Percentiles rank a stretch among this genome's conserved stretches.
Evolutionary conservation across 2,888 invertebrate genomes (phyloP).

Genomic region (Athetis lepigone): DNA sequence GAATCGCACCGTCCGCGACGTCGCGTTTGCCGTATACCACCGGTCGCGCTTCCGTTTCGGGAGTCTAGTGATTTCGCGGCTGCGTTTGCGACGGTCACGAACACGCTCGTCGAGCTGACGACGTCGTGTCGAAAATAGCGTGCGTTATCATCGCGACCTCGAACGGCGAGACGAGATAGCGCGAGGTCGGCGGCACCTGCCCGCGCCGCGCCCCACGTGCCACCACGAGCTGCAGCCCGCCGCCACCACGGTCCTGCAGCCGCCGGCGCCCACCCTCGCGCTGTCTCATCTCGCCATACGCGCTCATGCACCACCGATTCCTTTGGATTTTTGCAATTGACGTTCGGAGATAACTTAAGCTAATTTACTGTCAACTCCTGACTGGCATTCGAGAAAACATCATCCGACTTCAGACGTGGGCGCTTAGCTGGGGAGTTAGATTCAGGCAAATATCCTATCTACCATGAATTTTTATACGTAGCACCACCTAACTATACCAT

Average conservation of each 20-base stretch:
- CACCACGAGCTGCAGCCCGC: constrained; percentile 72
- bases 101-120: constrained; percentile 74
- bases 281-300: constrained; percentile 54
- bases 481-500: constrained; percentile 17
- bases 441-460: constrained; percentile 35
- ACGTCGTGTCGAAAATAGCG: constrained; percentile 84
- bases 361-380: constrained; percentile 19
- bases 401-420: constrained; percentile 29
- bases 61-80: constrained; percentile 78
- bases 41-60: constrained; percentile 77
- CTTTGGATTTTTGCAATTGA: constrained; percentile 57
- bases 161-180: constrained; percentile 87
- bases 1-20: constrained; percentile 66
- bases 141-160: constrained; percentile 89
- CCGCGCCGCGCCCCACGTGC: constrained; percentile 83
- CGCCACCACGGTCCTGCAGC: no score
- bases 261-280: constrained; percentile 41
- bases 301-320: constrained; percentile 15
- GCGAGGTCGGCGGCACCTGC: constrained; percentile 89
- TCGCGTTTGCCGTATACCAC: constrained; percentile 61
- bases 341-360: constrained; percentile 51
- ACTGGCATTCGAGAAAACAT: constrained; percentile 29
- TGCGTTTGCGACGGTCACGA: constrained; percentile 86
- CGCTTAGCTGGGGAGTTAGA: constrained; percentile 32
- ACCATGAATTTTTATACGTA: constrained; percentile 18